Conservation (phyloP, 2,797 vertebrate genomes). For the Gorsachius magnificus region DNA sequence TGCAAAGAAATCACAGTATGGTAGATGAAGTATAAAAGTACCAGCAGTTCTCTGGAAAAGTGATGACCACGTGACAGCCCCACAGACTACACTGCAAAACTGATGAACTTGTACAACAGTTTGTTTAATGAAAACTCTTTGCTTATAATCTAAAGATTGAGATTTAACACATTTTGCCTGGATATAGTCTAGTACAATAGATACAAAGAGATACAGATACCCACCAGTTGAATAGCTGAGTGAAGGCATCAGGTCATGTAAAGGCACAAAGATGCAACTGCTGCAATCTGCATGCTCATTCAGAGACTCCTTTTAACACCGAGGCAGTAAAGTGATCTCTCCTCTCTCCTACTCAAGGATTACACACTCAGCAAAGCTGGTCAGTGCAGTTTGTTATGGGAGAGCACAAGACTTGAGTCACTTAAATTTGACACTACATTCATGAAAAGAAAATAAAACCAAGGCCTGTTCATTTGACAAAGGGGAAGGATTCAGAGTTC, state of each 20-base stretch:
- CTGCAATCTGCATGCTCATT: neutral
- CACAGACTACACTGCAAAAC: neutral
- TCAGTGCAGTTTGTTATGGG: neutral
- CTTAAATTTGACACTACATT: neutral
- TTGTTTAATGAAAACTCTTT: neutral
- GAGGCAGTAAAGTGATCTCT: neutral
- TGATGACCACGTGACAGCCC: neutral
- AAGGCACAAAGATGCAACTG: neutral
- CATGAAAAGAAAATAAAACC: neutral
- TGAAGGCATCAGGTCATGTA: neutral
- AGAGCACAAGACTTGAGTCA: neutral
- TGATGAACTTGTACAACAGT: neutral
- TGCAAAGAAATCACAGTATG: neutral
- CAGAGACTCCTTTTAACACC: neutral
- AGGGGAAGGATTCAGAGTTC: neutral
- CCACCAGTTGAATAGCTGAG: neutral
- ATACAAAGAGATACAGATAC: neutral
- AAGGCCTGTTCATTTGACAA: neutral
- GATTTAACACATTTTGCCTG: neutral
- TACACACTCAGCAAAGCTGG: neutral
- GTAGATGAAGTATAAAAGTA: neutral
- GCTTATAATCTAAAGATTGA: neutral
- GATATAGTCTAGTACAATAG: neutral
- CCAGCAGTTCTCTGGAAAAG: neutral
- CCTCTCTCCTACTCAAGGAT: neutral